Percentiles rank a stretch among this genome's conserved stretches.
phyloP scores from a whole-genome alignment of 2,797 vertebrate species.

The Cyprinodon diabolis region DNA sequence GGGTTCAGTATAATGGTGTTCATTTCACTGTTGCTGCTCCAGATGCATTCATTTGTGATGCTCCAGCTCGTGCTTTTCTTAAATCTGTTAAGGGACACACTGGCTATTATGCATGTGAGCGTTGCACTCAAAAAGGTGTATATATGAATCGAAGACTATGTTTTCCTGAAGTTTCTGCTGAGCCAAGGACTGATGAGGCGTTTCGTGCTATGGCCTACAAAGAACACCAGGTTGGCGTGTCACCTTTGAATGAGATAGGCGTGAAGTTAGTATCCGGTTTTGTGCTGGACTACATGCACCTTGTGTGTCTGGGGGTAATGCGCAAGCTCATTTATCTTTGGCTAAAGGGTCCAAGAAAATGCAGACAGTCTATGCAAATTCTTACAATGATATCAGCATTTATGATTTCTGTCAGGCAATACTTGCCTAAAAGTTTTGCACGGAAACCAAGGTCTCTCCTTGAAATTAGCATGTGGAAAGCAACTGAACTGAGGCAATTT shows the following conservation, averaged over 20 bases:
- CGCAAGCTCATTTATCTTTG: slow-evolving; percentile 1
- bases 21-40: slow-evolving; percentile 4
- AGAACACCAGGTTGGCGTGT: background rate
- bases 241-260: background rate
- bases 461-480: no score
- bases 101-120: background rate
- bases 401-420: no score
- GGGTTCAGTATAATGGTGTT: background rate
- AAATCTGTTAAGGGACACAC: background rate
- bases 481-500: no score
- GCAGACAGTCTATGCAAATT: no score
- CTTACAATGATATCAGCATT: no score
- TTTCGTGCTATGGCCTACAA: background rate
- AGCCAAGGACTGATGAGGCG: background rate
- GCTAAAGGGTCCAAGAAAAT: background rate
- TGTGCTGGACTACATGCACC: slow-evolving; percentile 2
- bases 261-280: background rate
- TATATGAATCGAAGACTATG: background rate
- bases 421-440: no score
- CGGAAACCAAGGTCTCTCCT: no score
- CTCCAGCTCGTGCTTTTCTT: background rate
- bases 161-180: background rate
- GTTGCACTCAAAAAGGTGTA: background rate
- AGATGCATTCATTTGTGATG: background rate
- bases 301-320: background rate